phyloP scores from a whole-genome alignment of 2,888 invertebrate species.

The Hydriomena furcata region DNA sequence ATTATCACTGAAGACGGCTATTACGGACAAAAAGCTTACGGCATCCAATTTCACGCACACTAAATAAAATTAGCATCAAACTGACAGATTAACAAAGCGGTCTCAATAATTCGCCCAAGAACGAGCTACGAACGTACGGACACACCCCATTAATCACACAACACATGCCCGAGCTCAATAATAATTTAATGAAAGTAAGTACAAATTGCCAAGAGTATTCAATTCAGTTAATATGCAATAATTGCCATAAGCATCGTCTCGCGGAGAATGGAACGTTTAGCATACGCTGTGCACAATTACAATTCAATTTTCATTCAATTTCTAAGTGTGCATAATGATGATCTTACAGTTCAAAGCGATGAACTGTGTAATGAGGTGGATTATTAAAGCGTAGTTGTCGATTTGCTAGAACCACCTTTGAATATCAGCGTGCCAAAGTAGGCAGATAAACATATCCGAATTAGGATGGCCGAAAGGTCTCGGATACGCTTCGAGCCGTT shows the following conservation, averaged over 20 bases:
- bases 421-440: slow-evolving; percentile 35
- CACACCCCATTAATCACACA: slow-evolving; percentile 63
- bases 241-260: slow-evolving; percentile 43
- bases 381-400: slow-evolving; percentile 55
- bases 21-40: slow-evolving; percentile 57
- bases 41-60: slow-evolving; percentile 77
- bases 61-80: slow-evolving; percentile 79
- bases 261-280: slow-evolving; percentile 64
- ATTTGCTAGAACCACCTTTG: slow-evolving; percentile 34
- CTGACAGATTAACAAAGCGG: slow-evolving; percentile 76
- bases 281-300: slow-evolving; percentile 70
- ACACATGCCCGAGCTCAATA: slow-evolving; percentile 52
- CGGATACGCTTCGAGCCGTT: slow-evolving; percentile 40
- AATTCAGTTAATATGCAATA: slow-evolving; percentile 74
- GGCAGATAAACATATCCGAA: slow-evolving; percentile 61
- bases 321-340: slow-evolving; percentile 56
- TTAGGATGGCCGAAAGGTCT: slow-evolving; percentile 60
- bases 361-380: slow-evolving; percentile 45
- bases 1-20: slow-evolving; percentile 50
- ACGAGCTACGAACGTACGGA: slow-evolving; percentile 63
- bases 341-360: slow-evolving; percentile 40
- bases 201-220: slow-evolving; percentile 55
- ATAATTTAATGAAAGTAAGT: slow-evolving; percentile 62
- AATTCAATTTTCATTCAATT: slow-evolving; percentile 70
- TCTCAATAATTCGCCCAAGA: slow-evolving; percentile 73